Conservation (phyloP, 2,888 invertebrate species). For the Dicyrtomina minuta region DNA sequence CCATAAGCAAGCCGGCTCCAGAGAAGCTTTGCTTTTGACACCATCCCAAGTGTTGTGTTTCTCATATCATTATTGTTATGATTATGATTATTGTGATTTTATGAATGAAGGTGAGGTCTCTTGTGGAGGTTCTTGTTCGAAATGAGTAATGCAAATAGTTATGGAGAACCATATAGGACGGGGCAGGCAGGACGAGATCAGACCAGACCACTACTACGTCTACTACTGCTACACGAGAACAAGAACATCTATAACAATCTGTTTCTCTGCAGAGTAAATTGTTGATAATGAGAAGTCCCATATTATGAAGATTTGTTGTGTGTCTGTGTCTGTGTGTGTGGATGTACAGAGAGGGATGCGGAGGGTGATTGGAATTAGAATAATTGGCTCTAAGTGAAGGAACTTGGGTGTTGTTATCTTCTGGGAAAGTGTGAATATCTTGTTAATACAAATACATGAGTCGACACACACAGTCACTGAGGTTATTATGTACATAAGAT, state of each 20-base stretch:
- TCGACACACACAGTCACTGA: too few relatives aligned
- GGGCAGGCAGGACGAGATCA: background rate
- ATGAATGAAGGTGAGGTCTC: constrained; percentile 3
- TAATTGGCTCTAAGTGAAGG: constrained; percentile 23
- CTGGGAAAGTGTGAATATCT: too few relatives aligned
- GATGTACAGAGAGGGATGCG: constrained; percentile 6
- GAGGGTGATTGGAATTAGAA: constrained; percentile 16
- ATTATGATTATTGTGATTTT: background rate
- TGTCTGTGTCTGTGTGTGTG: background rate
- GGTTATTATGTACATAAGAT: too few relatives aligned
- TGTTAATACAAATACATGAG: too few relatives aligned
- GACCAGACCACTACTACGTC: too few relatives aligned
- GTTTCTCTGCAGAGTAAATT: too few relatives aligned
- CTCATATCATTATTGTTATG: background rate
- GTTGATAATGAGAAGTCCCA: background rate
- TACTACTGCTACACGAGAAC: too few relatives aligned
- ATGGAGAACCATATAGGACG: background rate
- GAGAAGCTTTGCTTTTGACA: background rate
- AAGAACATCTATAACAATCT: too few relatives aligned
- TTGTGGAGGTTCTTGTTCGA: background rate
- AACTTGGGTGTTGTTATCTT: background rate
- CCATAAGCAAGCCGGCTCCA: background rate
- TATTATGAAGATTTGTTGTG: background rate
- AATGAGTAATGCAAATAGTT: constrained; percentile 19
- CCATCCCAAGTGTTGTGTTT: background rate